phyloP scores from a whole-genome alignment of 2,888 invertebrate species.

The Germaria angustata region DNA sequence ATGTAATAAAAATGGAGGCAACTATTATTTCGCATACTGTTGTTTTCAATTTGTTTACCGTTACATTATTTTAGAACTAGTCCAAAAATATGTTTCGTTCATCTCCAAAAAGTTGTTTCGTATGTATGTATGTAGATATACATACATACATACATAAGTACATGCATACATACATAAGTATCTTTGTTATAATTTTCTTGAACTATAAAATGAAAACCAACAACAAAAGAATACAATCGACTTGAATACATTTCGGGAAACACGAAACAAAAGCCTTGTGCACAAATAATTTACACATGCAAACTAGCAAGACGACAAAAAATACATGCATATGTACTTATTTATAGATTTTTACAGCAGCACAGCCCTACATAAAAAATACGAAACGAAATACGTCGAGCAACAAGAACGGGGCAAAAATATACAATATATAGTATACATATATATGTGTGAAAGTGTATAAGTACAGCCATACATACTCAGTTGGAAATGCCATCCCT shows the following conservation, averaged over 20 bases:
- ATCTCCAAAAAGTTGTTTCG: neutral
- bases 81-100: constrained; percentile 34
- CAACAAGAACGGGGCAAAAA: neutral
- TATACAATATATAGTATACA: too few species aligned
- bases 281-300: constrained; percentile 6
- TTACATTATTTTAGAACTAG: constrained; percentile 28
- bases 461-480: too few species aligned
- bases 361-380: constrained; percentile 14
- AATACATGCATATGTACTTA: constrained; percentile 26
- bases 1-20: too few species aligned
- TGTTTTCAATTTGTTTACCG: neutral
- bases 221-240: constrained; percentile 11
- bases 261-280: constrained; percentile 27
- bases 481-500: too few species aligned
- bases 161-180: too few species aligned
- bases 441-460: too few species aligned
- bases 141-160: too few species aligned
- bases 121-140: too few species aligned
- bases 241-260: constrained; percentile 19
- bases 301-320: neutral
- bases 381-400: constrained; percentile 1
- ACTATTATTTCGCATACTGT: too few species aligned
- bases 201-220: constrained; percentile 34
- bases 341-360: constrained; percentile 51
- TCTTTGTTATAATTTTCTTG: too few species aligned